These are phyloP conservation scores for Dascillus cervinus DNA, from an alignment of 2,888 invertebrate species.

Conservation along the genomic window DNA sequence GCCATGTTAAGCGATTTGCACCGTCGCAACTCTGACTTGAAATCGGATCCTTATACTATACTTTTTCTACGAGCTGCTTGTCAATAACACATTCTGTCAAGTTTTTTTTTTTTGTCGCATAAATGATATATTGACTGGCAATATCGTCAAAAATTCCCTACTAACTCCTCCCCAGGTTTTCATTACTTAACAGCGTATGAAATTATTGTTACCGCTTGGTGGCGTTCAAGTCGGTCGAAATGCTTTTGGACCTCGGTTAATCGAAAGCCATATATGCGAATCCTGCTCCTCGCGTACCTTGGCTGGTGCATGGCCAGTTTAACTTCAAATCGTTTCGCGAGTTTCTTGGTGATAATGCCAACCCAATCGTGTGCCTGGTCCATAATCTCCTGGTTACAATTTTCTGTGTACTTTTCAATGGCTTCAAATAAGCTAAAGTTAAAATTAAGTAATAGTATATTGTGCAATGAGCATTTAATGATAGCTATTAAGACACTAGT, in stretches of 20 bases:
- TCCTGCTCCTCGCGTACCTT: constrained; percentile 21
- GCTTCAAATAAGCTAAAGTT: constrained; percentile 30
- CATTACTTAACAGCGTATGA: neutral
- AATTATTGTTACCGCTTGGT: constrained; percentile 18
- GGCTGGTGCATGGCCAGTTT: constrained; percentile 22
- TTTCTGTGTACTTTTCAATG: constrained; percentile 21
- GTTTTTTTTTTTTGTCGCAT: too few relatives aligned
- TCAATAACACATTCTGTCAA: too few relatives aligned
- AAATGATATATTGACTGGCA: too few relatives aligned
- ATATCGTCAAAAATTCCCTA: too few relatives aligned
- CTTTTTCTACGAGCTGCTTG: too few relatives aligned
- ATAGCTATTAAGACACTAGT: too few relatives aligned
- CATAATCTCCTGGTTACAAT: constrained; percentile 23
- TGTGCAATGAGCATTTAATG: too few relatives aligned
- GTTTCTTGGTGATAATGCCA: constrained; percentile 12
- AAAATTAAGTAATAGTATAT: too few relatives aligned
- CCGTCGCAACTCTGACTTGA: too few relatives aligned
- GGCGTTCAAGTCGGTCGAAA: constrained; percentile 15
- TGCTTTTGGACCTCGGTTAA: constrained; percentile 27
- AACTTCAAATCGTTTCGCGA: constrained; percentile 22
- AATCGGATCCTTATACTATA: too few relatives aligned
- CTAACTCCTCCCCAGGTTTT: too few relatives aligned
- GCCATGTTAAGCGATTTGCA: too few relatives aligned
- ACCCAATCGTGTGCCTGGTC: constrained; percentile 21
- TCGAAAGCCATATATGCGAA: constrained; percentile 26